These are phyloP conservation scores for Aphis gossypii DNA, from an alignment of 1,140 invertebrate genomes.

Conservation along the genomic window DNA sequence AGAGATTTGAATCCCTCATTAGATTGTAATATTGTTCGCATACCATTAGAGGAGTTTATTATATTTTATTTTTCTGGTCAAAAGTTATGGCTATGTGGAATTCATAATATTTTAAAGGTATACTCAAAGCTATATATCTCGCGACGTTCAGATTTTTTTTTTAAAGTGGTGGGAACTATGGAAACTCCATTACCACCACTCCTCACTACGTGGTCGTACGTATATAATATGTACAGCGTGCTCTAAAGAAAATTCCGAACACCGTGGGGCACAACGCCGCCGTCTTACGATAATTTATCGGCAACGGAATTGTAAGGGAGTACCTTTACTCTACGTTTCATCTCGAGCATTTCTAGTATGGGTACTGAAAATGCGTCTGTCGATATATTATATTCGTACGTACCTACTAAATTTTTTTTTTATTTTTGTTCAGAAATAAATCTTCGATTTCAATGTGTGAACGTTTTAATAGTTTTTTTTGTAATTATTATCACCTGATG, in stretches of 20 bases:
- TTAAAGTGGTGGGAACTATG: conserved; percentile 33
- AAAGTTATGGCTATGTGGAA: background rate
- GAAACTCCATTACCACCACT: conserved; percentile 4
- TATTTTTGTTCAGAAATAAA: background rate
- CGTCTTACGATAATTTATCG: conserved; percentile 19
- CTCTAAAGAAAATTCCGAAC: conserved; percentile 37
- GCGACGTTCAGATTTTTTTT: background rate
- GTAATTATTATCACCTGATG: background rate
- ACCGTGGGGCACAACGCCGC: background rate
- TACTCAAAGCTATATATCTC: background rate
- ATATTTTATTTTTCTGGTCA: background rate
- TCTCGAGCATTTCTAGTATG: background rate
- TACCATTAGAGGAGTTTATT: background rate
- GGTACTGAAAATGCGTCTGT: background rate
- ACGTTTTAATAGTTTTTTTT: background rate
- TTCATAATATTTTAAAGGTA: conserved; percentile 19
- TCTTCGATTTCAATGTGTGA: background rate
- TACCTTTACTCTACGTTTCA: background rate
- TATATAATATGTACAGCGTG: background rate
- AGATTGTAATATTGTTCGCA: background rate
- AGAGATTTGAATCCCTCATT: background rate
- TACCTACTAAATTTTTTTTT: background rate
- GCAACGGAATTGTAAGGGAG: conserved; percentile 20
- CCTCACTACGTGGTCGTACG: background rate
- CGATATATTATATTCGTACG: background rate